These are phyloP conservation scores for Aspidoscelis tigris DNA, from an alignment of 2,113 vertebrate species.

Conservation along the genomic window DNA sequence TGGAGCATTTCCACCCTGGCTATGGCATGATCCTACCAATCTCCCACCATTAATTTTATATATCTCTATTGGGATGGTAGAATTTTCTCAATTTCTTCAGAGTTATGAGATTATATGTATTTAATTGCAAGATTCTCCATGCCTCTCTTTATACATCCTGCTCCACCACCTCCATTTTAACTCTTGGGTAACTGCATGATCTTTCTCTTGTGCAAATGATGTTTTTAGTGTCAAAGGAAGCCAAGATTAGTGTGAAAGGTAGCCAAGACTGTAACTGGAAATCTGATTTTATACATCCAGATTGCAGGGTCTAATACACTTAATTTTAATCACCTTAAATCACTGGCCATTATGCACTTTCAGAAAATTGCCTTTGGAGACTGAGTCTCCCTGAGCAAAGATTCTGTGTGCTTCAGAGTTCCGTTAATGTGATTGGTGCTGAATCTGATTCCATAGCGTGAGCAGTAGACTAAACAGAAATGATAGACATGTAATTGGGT, in stretches of 20 bases:
- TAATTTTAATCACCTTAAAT: background rate
- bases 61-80: background rate
- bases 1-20: too few relatives aligned
- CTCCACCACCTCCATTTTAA: background rate
- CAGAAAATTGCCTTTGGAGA: background rate
- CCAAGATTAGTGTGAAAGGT: background rate
- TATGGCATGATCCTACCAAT: too few relatives aligned
- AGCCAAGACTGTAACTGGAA: background rate
- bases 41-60: too few relatives aligned
- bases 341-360: background rate
- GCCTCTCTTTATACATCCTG: background rate
- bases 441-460: background rate
- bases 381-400: background rate
- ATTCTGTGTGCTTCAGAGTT: background rate
- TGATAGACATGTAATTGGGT: background rate
- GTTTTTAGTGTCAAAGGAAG: background rate
- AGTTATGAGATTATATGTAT: background rate
- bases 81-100: background rate
- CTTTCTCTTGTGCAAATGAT: background rate
- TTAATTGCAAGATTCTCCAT: background rate
- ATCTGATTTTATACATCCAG: background rate
- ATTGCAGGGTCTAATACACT: background rate
- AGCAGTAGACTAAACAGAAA: background rate
- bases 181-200: background rate
- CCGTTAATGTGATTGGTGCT: background rate